Conservation (phyloP, 2,888 invertebrate species). For the Tetanocera ferruginea region DNA sequence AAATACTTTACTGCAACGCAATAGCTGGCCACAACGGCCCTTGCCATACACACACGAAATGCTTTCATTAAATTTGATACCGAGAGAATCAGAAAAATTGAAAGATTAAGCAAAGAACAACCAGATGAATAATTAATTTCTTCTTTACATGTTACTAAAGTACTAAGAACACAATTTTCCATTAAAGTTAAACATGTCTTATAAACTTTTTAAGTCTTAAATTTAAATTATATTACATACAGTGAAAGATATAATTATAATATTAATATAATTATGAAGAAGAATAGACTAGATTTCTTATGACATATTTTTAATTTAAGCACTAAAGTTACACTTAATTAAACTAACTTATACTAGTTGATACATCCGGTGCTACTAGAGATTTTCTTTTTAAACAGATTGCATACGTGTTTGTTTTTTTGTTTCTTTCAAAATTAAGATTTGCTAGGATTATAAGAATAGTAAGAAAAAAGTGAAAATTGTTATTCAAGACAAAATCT, state of each 20-base stretch:
- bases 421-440: too few relatives aligned
- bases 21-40: slow-evolving; percentile 75
- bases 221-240: background rate
- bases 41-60: slow-evolving; percentile 68
- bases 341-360: too few relatives aligned
- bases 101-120: slow-evolving; percentile 1
- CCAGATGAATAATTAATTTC: background rate
- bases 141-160: too few relatives aligned
- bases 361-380: too few relatives aligned
- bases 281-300: background rate
- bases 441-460: too few relatives aligned
- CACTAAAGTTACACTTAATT: too few relatives aligned
- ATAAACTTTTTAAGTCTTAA: background rate
- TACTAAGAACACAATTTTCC: too few relatives aligned
- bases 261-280: background rate
- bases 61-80: slow-evolving; percentile 54
- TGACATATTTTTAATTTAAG: too few relatives aligned
- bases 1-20: slow-evolving; percentile 71
- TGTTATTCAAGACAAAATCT: too few relatives aligned
- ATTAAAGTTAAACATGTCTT: background rate
- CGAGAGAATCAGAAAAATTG: slow-evolving; percentile 37
- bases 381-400: too few relatives aligned
- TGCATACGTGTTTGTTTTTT: too few relatives aligned
- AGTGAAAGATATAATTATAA: background rate
- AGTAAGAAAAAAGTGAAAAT: too few relatives aligned